Evolutionary conservation across 2,888 invertebrate genomes (phyloP), one percentile per base, ranked within the genome.

Genomic region (Mactromeris polynyma): DNA sequence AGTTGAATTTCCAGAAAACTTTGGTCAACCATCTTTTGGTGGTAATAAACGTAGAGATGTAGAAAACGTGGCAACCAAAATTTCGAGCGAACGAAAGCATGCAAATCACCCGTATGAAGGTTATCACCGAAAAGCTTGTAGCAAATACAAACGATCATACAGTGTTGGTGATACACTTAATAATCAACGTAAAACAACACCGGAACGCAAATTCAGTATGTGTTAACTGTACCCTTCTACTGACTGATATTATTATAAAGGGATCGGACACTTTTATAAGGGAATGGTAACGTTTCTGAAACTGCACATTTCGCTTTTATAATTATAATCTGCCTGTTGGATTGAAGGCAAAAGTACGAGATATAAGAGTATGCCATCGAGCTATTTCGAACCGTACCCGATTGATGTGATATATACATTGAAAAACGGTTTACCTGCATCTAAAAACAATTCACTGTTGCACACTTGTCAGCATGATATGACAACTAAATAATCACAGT

Each of bases 1-100:
- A 19, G 64, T 82, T n/a, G 82, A 82, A 40, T 42, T 82, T n/a
- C 82, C 82, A 40, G 40, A 82, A 19, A 82, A 64, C 31, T 69
- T 69, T 40, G 82, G 69, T 64, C 21, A n/a, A 64, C 58, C 58
- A 0, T 64, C 58, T 64, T 21, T 77, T 77, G 19, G 19, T 17
- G 21, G 31, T 2, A 19, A 77, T 21, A 77, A 38, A 64, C 58
- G 26, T n/a, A 2, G 26, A 64, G 58, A 64, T 7, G 9, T 26
- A 11, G 58, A 26, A 21, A 0, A 64, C 6, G 26, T 9, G 6
- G 26, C 26, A n/a, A 64, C 26, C 3, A 26, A 2, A 26, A n/a
- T 26, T 26, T 64, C 58, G 4, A 26, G n/a, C 26, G 58, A 26
- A 4, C n/a, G 58, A 1, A n/a, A 64, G 21, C 26, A 26, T 64